These are phyloP conservation scores for Chymomyza procnemis DNA, from an alignment of 2,888 invertebrate genomes.

Conservation along the genomic window DNA sequence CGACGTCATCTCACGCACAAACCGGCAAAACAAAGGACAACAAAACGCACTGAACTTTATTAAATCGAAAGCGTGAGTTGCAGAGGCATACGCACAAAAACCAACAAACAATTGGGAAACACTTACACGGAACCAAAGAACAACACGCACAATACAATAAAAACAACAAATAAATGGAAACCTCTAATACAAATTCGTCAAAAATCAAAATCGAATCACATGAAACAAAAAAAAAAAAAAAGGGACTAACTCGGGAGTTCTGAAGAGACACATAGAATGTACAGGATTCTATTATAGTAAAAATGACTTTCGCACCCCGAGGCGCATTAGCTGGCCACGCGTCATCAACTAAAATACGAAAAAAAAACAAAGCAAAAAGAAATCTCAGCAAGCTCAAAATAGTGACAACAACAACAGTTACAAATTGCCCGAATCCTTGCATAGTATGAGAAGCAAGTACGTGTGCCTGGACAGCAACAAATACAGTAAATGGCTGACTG, in stretches of 20 bases:
- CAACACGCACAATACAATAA: constrained; percentile 38
- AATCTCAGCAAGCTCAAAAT: constrained; percentile 59
- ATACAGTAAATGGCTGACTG: neutral
- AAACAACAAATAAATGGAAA: constrained; percentile 24
- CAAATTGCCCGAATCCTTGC: constrained; percentile 69
- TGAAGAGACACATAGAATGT: constrained; percentile 4
- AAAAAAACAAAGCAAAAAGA: constrained; percentile 47
- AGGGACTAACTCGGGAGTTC: too few species aligned
- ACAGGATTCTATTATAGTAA: neutral
- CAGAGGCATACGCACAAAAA: constrained; percentile 56
- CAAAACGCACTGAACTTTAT: neutral
- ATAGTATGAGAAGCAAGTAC: constrained; percentile 16
- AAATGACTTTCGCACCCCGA: constrained; percentile 76
- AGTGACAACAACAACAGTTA: constrained; percentile 58
- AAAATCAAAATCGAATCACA: constrained; percentile 70
- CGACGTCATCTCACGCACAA: constrained; percentile 21
- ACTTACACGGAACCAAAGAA: constrained; percentile 48
- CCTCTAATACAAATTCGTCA: constrained; percentile 60
- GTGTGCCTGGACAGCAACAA: constrained; percentile 18
- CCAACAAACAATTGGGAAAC: constrained; percentile 69
- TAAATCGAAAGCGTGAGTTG: constrained; percentile 11
- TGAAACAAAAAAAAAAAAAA: constrained; percentile 27
- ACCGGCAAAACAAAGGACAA: constrained; percentile 27
- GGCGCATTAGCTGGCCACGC: constrained; percentile 72
- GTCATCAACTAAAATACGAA: constrained; percentile 31